Percentiles rank a stretch among this genome's conserved stretches.
Evolutionary conservation across 2,888 invertebrate species (phyloP).

Genomic region (Endotricha flammealis): DNA sequence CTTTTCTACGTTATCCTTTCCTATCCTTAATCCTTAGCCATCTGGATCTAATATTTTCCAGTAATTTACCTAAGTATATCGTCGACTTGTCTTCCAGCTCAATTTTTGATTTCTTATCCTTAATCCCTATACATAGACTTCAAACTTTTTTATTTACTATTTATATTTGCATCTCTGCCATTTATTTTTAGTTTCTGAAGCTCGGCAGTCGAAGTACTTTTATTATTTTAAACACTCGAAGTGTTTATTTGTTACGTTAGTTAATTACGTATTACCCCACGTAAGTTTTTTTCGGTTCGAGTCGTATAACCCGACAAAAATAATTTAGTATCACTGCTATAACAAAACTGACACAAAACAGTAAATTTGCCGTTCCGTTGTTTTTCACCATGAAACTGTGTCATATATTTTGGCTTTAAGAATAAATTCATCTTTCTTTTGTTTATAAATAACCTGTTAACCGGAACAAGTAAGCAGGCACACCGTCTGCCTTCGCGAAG

Average conservation of each 20-base stretch:
- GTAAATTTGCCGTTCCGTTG: slow-evolving; percentile 33
- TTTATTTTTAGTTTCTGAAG: too few species aligned
- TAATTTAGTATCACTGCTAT: slow-evolving; percentile 12
- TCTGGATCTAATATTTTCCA: too few species aligned
- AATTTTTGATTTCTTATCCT: too few species aligned
- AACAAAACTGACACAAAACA: slow-evolving; percentile 23
- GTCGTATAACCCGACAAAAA: slow-evolving; percentile 22
- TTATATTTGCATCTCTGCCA: too few species aligned
- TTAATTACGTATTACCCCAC: slow-evolving; percentile 22
- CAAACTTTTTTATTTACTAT: too few species aligned
- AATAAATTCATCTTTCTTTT: slow-evolving; percentile 66
- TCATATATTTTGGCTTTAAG: slow-evolving; percentile 61
- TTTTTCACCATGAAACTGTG: slow-evolving; percentile 59
- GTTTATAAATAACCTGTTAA: slow-evolving; percentile 73
- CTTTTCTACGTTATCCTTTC: too few species aligned
- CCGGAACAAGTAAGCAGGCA: slow-evolving; percentile 72
- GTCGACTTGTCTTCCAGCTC: too few species aligned
- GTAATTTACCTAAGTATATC: too few species aligned
- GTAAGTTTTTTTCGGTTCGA: slow-evolving; percentile 18
- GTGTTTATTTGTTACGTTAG: slow-evolving; percentile 17
- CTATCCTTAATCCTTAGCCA: too few species aligned
- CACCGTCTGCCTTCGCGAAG: slow-evolving; percentile 67
- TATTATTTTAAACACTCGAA: too few species aligned
- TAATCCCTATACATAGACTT: too few species aligned
- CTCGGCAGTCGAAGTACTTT: too few species aligned